Evolutionary conservation across 2,888 invertebrate genomes (phyloP), one percentile per base, ranked within the genome.

Genomic region (Pasiphila rectangulata): DNA sequence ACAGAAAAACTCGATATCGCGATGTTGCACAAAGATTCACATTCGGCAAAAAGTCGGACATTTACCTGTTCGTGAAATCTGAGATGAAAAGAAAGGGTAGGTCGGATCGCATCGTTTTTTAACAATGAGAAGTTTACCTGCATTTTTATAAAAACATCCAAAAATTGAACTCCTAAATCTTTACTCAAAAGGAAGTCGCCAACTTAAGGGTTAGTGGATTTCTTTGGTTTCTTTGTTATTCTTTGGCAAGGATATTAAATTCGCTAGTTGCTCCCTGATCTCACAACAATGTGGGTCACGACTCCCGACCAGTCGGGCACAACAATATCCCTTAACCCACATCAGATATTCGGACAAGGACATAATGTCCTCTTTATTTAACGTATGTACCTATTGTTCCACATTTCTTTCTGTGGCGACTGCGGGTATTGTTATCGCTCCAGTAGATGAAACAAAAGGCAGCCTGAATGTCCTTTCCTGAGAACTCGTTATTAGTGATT

Each of bases 41-140:
- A 66, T 67, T 69, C 67, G 51, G 71, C 75, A 84, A 88, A 88
- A 72, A 83, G 83, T 63, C 71, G 75, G 72, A 70, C 78, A 73
- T 63, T 85, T 88, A 88, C 88, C 88, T 88, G 88, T 87, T 85
- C 72, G 71, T 84, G 88, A 84, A 87, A 87, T 79, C 77, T 66
- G 85, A 88, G 75, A 81, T 76, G 60, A 75, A 81, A 80, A 79
- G 86, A 88, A 88, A 81, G 87, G 87, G 87, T 88, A 84, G 75
- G 70, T 72, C 72, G 78, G 74, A 70, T 78, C 75, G 75, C 71
- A 71, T 63, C 69, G 64, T 65, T 67, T 70, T 80, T 83, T 82
- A 79, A 64, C 46, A 51, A 57, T 78, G 60, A 67, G 69, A 66
- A 68, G 57, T 43, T 75, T 79, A 82, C 83, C 79, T 79, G 79